A percentile compares a stretch with the other conserved stretches of the same genome.
phyloP scores from a whole-genome alignment of 2,797 vertebrate species.

The Clarias fuscus region DNA sequence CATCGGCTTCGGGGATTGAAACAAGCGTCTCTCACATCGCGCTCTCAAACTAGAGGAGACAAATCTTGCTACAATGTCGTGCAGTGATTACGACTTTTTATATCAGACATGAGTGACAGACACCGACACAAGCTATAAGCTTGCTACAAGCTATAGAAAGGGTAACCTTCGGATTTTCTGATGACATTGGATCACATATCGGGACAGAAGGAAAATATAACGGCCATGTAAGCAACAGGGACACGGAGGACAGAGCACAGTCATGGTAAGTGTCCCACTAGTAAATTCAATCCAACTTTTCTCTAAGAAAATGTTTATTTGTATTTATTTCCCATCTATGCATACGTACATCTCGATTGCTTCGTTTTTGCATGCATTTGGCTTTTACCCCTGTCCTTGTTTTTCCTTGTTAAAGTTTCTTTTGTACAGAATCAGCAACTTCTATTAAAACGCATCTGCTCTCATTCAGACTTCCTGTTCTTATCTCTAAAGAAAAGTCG shows the following conservation, averaged over 20 bases:
- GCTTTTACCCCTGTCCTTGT: too few species aligned
- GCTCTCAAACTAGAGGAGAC: not conserved
- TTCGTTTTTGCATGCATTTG: not conserved
- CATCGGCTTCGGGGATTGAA: not conserved
- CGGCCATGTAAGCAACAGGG: slow-evolving; percentile 69
- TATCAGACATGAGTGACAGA: not conserved
- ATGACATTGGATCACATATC: not conserved
- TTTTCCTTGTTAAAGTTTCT: not conserved
- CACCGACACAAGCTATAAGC: not conserved
- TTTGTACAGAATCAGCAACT: not conserved
- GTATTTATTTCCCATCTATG: not conserved
- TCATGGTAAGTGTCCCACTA: slow-evolving; percentile 70
- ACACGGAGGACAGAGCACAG: slow-evolving; percentile 64
- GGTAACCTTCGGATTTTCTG: not conserved
- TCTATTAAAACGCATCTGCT: not conserved
- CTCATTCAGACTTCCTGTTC: slow-evolving; percentile 5
- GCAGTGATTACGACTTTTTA: not conserved
- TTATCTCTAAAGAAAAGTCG: not conserved
- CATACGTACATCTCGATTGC: not conserved
- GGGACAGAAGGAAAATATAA: slow-evolving; percentile 51
- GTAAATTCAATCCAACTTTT: not conserved
- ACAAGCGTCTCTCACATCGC: not conserved
- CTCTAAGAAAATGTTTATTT: not conserved
- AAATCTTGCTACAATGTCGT: not conserved
- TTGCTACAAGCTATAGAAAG: too few species aligned